Evolutionary conservation across 2,113 vertebrate genomes (phyloP), one percentile per base, ranked within the genome.

Genomic region (Poeciliopsis turrubarensis): DNA sequence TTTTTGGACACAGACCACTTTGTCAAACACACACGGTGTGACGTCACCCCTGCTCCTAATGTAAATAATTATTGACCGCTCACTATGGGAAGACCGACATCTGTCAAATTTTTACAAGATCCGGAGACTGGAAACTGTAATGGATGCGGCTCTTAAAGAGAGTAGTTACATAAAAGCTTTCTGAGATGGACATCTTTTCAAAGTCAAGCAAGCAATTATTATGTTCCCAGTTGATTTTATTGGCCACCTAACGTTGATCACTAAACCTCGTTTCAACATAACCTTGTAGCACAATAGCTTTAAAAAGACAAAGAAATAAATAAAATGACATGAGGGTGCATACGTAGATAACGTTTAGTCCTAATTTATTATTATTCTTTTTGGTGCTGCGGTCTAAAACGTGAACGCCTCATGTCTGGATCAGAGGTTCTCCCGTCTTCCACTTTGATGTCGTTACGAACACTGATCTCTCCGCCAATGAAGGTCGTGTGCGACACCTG

Each of bases 401-500:
- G 41, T 22, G 6, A 69, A 25, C 8, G 41, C 31, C 67, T 13
- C 29, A 12, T 31, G 25, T 51, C 27, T 68, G 27, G 22, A 26
- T 54, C 27, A 31, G 44, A 68, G 8, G 22, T 9, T 34, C 39
- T 5, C 10, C 62, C 39, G 64, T 37, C 61, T 60, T 54, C 15
- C 70, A 29, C 29, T 69, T 76, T 76, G 44, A 15, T 19, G 68
- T 68, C 64, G 74, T 80, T 37, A 76, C 51, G 34, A 31, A 32
- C 75, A 70, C 32, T 41, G 73, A 81, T n/a, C 65, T 10, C 70
- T 71, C 68, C 31, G 31, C 47, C 62, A 67, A 73, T 37, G 73
- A 79, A 72, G 61, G 29, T 70, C 80, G 78, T 72, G 71, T 64
- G 47, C 10, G 72, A 83, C 81, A 72, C 82, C 70, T 26, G 14